phyloP scores from a whole-genome alignment of 2,888 invertebrate genomes.

The Troides oblongomaculatus region DNA sequence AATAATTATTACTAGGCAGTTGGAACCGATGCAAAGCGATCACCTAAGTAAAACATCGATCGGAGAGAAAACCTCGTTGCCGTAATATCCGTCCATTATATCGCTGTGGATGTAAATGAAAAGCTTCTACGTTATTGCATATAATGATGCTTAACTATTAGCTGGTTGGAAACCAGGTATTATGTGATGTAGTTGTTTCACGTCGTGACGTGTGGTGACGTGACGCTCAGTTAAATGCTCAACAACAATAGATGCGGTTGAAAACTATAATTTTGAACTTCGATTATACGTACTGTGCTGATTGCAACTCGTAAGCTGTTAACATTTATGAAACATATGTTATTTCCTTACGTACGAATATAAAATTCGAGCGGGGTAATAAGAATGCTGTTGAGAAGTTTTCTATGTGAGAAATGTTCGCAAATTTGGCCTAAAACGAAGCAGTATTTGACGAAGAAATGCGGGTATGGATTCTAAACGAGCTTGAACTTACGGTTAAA shows the following conservation, averaged over 20 bases:
- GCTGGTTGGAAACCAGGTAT: conserved; percentile 9
- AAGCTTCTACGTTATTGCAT: conserved; percentile 17
- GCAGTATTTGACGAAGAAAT: no score
- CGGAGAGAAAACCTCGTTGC: conserved; percentile 19
- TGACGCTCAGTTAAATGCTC: conserved; percentile 5
- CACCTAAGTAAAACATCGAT: conserved; percentile 11
- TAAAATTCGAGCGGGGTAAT: not conserved
- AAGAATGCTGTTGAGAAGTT: no score
- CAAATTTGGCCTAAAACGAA: no score
- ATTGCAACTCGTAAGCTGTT: not conserved
- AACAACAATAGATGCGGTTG: conserved; percentile 13
- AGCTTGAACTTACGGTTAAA: no score
- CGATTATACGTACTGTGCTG: conserved; percentile 12
- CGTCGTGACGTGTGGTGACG: conserved; percentile 20
- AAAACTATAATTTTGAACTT: conserved; percentile 22
- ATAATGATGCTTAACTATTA: conserved; percentile 20
- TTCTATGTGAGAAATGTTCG: no score
- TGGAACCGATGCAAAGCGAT: not conserved
- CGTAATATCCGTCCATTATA: conserved; percentile 18
- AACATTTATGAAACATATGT: not conserved
- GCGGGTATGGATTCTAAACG: no score
- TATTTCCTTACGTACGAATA: no score
- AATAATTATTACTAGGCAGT: not conserved
- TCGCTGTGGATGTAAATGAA: conserved; percentile 12
- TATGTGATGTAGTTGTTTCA: conserved; percentile 15